Conservation (phyloP, 1,140 invertebrate genomes). For the Drosophila serrata region DNA sequence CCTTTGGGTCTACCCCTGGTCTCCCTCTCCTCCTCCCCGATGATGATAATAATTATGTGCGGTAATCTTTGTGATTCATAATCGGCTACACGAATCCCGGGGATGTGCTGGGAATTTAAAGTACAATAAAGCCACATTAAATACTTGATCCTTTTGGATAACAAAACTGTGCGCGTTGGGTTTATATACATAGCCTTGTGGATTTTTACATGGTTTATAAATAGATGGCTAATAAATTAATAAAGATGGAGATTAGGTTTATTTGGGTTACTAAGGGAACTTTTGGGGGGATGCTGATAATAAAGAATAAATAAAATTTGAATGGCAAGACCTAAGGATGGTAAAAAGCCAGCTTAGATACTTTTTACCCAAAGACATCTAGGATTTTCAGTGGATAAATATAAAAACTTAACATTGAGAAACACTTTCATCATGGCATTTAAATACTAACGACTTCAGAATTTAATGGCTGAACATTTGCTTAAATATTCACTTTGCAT, state of each 20-base stretch:
- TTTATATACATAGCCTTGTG: background rate
- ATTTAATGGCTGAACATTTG: background rate
- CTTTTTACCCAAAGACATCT: too few species aligned
- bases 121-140: conserved; percentile 16
- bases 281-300: background rate
- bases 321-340: background rate
- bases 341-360: too few species aligned
- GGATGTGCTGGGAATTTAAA: conserved; percentile 19
- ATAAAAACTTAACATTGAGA: background rate
- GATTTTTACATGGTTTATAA: background rate
- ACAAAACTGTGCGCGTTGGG: background rate
- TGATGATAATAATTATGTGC: conserved; percentile 77
- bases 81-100: conserved; percentile 24
- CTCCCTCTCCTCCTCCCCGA: background rate
- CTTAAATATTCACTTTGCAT: conserved; percentile 7
- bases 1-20: conserved; percentile 6
- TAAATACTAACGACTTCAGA: background rate
- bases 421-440: background rate
- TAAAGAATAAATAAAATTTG: background rate
- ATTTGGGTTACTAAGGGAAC: background rate
- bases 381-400: too few species aligned
- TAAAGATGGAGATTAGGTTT: background rate
- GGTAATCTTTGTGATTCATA: conserved; percentile 68
- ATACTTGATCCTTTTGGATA: conserved; percentile 3
- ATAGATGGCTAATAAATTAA: conserved; percentile 4